A percentile compares a stretch with the other conserved stretches of the same genome.
phyloP scores from a whole-genome alignment of 1,140 invertebrate genomes.

The Drosophila pseudoananassae region DNA sequence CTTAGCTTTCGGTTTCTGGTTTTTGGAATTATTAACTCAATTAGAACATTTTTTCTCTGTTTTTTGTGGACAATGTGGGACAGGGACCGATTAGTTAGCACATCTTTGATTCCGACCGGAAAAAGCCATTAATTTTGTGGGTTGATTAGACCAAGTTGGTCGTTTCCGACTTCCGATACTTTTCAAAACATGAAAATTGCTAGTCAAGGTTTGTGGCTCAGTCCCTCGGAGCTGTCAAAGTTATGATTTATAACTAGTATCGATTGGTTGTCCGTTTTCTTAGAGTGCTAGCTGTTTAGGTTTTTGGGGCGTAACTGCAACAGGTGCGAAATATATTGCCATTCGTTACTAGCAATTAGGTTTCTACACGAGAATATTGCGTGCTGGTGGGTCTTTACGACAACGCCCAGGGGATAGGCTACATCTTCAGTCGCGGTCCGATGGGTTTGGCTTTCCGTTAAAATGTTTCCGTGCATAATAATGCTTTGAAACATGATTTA shows the following conservation, averaged over 20 bases:
- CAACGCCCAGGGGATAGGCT: constrained; percentile 57
- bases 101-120: constrained; percentile 31
- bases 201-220: constrained; percentile 32
- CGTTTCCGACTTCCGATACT: constrained; percentile 63
- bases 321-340: constrained; percentile 14
- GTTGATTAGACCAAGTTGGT: constrained; percentile 48
- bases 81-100: constrained; percentile 56
- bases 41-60: constrained; percentile 20
- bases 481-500: background rate
- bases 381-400: constrained; percentile 18
- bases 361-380: constrained; percentile 30
- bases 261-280: constrained; percentile 1
- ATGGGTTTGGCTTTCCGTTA: background rate
- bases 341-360: constrained; percentile 8
- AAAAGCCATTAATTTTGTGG: constrained; percentile 36
- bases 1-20: constrained; percentile 12
- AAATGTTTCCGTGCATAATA: background rate
- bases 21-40: constrained; percentile 4
- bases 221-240: constrained; percentile 23
- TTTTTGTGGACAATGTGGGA: constrained; percentile 10
- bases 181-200: constrained; percentile 60
- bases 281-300: too few relatives aligned
- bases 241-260: constrained; percentile 59
- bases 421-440: too few relatives aligned
- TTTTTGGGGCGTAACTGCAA: background rate